Base-by-base conservation (phyloP, 2,113 vertebrate species). In the Nothobranchius furzeri region DNA sequence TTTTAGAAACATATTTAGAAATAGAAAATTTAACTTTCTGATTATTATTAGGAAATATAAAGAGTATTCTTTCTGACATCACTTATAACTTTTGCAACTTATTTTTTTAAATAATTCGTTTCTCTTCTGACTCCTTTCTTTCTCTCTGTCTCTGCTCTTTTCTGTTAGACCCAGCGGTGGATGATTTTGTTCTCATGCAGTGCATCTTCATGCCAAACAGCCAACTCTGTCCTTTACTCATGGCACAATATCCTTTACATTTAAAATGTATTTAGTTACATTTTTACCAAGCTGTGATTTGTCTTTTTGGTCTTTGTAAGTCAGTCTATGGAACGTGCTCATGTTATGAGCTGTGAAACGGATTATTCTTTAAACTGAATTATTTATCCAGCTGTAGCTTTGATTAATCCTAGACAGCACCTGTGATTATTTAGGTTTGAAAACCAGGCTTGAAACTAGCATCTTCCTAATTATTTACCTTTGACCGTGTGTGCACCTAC, bases 171-270 rank as follows among this genome's bases (percentile, higher is more conserved):
- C 93, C 95, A 30, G 90, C 94, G 79, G 91, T 98, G 90, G 95
- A 95, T 85, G 97, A 99, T 87, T 98, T 98, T 89, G 91, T 96
- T 89, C 94, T 98, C 93, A 97, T 98, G 95, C 96, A 99, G 85
- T 96, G 95, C 90, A 92, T 98, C 90, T 98, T 99, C 93, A 98
- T 99, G 94, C 93, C 95, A 90, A 96, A 95, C 90, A 94, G 88
- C 85, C 96, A 98, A 89, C 94, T 99, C 78, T 98, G 96, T 79
- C 94, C 96, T 76, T 93, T 95, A 4, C 92, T 99, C 76, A 94
- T 98, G 90, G 94, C 96, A 66, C 97, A 98, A 98, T 98, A 99
- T 99, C 97, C 97, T 98, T 96, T 91, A 87, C 56, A 54, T 30
- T 3, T 4, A 30, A 30, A 30, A 30, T 3, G 20, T 20, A 20